Conservation (phyloP, 2,113 vertebrate species). For the Calyptomena viridis region DNA sequence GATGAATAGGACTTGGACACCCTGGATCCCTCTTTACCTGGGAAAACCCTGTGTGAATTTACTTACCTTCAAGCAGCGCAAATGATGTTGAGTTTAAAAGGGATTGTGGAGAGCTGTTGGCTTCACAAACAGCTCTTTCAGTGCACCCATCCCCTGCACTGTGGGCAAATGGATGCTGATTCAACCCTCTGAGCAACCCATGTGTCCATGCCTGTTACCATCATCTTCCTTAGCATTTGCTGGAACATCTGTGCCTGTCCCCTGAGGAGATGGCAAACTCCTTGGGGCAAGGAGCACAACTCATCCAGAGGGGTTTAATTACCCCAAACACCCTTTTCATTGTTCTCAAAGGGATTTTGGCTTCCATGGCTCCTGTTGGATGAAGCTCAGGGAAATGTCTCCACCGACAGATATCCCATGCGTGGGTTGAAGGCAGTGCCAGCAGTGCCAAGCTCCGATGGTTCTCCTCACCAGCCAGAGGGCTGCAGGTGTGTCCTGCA, state of each 20-base stretch:
- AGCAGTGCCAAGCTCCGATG: neutral
- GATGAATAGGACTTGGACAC: neutral
- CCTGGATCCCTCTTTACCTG: neutral
- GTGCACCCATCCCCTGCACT: rapidly evolving
- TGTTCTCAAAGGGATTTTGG: neutral
- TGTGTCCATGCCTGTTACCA: neutral
- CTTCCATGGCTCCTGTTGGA: neutral
- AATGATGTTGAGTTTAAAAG: neutral
- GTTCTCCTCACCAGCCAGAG: rapidly evolving
- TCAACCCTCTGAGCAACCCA: neutral
- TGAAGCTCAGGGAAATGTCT: neutral
- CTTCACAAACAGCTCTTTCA: neutral
- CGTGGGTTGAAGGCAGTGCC: neutral
- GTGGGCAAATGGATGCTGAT: neutral
- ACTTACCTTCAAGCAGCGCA: neutral
- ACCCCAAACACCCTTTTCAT: neutral
- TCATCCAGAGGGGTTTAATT: neutral
- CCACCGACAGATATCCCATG: neutral
- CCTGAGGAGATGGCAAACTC: neutral
- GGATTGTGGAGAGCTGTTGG: neutral
- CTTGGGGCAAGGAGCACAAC: neutral
- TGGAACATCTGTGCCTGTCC: neutral
- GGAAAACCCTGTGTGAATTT: neutral
- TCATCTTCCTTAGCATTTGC: neutral
- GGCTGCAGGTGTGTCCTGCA: neutral